Evolutionary conservation across 1,140 invertebrate genomes (phyloP).

Genomic region (Coelopa frigida): DNA sequence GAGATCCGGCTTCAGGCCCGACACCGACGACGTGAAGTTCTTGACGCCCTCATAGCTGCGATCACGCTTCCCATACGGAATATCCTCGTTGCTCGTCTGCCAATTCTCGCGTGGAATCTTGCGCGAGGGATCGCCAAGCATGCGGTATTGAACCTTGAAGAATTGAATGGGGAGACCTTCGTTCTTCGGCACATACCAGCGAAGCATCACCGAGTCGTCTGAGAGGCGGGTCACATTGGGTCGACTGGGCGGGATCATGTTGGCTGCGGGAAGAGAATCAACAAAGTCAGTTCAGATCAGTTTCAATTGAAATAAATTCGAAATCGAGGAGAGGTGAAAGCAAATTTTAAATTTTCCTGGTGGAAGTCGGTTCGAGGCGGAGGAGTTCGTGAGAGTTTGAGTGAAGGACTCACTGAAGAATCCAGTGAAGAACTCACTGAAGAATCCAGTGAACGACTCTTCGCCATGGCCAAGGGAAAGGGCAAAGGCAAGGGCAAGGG

Average conservation of each 20-base stretch:
- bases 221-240: conserved; percentile 79
- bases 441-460: too few species aligned
- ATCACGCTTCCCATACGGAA: conserved; percentile 47
- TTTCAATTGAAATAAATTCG: background rate
- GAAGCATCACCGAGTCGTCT: conserved; percentile 86
- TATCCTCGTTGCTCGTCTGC: conserved; percentile 77
- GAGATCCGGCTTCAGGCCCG: conserved; percentile 62
- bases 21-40: conserved; percentile 50
- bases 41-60: conserved; percentile 62
- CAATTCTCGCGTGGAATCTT: conserved; percentile 51
- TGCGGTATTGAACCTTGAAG: conserved; percentile 63
- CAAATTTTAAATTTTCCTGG: background rate
- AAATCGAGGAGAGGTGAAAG: background rate
- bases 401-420: background rate
- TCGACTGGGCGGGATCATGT: conserved; percentile 77
- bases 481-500: conserved; percentile 10
- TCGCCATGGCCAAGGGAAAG: background rate
- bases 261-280: conserved; percentile 44
- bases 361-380: background rate
- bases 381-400: background rate
- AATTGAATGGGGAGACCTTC: conserved; percentile 76
- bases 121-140: conserved; percentile 30
- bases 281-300: conserved; percentile 2
- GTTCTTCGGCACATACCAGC: conserved; percentile 77
- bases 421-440: too few species aligned